Evolutionary conservation across 2,888 invertebrate genomes (phyloP).

Genomic region (Bugula neritina): DNA sequence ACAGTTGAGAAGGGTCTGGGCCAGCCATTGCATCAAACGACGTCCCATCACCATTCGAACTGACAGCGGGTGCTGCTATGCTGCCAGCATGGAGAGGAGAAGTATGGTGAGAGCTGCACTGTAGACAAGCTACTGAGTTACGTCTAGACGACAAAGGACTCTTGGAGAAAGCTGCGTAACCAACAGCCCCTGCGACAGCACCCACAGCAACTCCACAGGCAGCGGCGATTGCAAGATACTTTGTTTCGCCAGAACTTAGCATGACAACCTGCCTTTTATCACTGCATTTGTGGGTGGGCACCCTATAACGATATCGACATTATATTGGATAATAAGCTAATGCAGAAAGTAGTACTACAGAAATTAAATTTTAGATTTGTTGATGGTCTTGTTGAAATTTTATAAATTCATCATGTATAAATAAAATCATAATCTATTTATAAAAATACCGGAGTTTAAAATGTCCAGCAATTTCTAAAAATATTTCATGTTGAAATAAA

Average conservation of each 20-base stretch:
- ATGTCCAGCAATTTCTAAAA: too few relatives aligned
- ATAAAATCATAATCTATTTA: too few relatives aligned
- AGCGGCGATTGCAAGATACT: conserved; percentile 18
- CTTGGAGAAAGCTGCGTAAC: neutral
- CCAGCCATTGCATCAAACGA: neutral
- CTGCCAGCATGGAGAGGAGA: neutral
- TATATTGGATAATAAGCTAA: too few relatives aligned
- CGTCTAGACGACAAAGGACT: neutral
- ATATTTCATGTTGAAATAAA: too few relatives aligned
- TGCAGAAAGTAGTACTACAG: too few relatives aligned
- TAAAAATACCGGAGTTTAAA: too few relatives aligned
- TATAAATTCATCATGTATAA: too few relatives aligned
- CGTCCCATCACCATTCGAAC: neutral
- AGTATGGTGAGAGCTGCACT: neutral
- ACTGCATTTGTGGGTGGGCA: too few relatives aligned
- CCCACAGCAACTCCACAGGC: conserved; percentile 17
- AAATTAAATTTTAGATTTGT: too few relatives aligned
- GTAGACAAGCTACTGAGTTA: neutral
- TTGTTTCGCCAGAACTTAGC: neutral
- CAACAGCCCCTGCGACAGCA: conserved; percentile 9
- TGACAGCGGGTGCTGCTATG: neutral
- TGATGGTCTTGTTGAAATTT: too few relatives aligned
- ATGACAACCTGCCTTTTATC: neutral
- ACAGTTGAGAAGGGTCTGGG: neutral
- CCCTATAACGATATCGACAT: too few relatives aligned